These are phyloP conservation scores for Anoncus sp. DNA, from an alignment of 2,888 invertebrate genomes.

Conservation along the genomic window DNA sequence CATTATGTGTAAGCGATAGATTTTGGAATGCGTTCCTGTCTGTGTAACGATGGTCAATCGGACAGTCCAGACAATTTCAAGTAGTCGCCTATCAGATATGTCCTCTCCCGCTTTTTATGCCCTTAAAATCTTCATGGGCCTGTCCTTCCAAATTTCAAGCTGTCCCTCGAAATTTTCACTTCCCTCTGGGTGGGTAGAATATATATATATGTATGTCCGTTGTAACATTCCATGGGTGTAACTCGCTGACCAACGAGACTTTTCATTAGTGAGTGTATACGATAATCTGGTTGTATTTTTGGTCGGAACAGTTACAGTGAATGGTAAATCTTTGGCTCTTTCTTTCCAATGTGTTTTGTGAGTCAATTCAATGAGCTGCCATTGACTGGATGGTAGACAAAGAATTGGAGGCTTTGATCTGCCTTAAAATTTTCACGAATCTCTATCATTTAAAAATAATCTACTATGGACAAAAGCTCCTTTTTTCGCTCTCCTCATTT, in stretches of 20 bases:
- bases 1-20: slow-evolving; percentile 18
- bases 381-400: background rate
- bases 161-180: slow-evolving; percentile 11
- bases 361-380: background rate
- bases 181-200: background rate
- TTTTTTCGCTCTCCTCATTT: slow-evolving; percentile 58
- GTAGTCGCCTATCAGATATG: slow-evolving; percentile 3
- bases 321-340: background rate
- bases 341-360: background rate
- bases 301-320: background rate
- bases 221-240: background rate
- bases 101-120: no score
- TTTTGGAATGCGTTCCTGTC: slow-evolving; percentile 43
- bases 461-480: background rate
- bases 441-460: background rate
- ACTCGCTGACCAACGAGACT: background rate
- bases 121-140: slow-evolving; percentile 45
- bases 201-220: background rate
- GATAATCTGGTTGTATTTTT: background rate
- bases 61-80: background rate
- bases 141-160: slow-evolving; percentile 12
- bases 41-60: background rate
- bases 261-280: slow-evolving; percentile 1
- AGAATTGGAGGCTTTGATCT: background rate
- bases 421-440: background rate